Base-by-base conservation (phyloP, 1,140 invertebrate species). In the Piezodorus guildinii region DNA sequence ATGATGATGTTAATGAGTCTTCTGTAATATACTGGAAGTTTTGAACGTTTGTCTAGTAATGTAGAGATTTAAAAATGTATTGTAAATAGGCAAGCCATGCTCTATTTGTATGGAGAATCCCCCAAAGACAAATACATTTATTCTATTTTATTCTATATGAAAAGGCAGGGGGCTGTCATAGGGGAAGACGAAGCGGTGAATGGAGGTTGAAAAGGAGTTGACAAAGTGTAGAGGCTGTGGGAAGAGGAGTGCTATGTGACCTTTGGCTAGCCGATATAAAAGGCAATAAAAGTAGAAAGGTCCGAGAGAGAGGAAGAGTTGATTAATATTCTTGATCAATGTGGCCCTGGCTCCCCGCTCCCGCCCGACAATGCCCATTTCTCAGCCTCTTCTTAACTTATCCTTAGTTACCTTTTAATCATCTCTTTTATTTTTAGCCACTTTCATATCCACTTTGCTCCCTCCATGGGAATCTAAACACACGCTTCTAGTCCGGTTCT, bases 211-310 rank as follows among this genome's bases (percentile, higher is more conserved):
- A 39, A 10, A 39, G 6, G 34, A 39, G 34, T 39, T 39, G 34
- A 39, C 34, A 39, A 39, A 39, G 34, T 39, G 34, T 5, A 12
- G 34, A 39, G 52, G 52, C 19, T 15, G 23, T 21, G 52, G 52
- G 52, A 56, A 25, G n/a, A 49, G n/a, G n/a, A 19, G n/a, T 49
- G 52, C 52, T 56, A 56, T 56, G 23, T 56, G 52, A 56, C 52
- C 52, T 56, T 56, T 56, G 17, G 4, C 52, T 19, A 56, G 10
- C 52, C 52, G 52, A 56, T 56, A 56, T 56, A 56, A 56, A 56
- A 56, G 52, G 52, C 52, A 56, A 56, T 56, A 56, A 56, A 56
- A 56, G 52, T 56, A 56, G 52, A 25, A 56, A 56, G 52, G 23
- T 19, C 17, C n/a, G n/a, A 21, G 46, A 49, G 46, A 19, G 46